phyloP scores from a whole-genome alignment of 2,888 invertebrate genomes.

The Pyrocoelia pectoralis region DNA sequence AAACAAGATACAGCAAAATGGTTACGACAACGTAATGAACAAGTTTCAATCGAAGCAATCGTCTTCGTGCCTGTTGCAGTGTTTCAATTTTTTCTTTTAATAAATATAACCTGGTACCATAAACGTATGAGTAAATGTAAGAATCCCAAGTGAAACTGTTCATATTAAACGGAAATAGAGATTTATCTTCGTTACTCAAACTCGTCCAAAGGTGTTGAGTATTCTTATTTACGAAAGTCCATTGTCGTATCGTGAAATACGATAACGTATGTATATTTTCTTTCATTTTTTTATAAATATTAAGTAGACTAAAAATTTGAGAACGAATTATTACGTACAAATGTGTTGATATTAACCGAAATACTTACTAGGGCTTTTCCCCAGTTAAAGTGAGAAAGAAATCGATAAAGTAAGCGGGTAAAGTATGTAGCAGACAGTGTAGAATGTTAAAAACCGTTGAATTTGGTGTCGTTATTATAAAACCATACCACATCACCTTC shows the following conservation, averaged over 20 bases:
- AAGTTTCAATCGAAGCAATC: conserved; percentile 49
- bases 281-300: conserved; percentile 81
- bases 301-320: conserved; percentile 77
- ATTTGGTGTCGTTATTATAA: conserved; percentile 45
- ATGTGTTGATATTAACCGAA: too few relatives aligned
- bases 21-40: conserved; percentile 45
- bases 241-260: conserved; percentile 79
- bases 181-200: conserved; percentile 59
- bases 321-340: too few relatives aligned
- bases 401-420: conserved; percentile 71
- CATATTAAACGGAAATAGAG: conserved; percentile 77
- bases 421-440: conserved; percentile 65
- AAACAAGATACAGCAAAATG: neutral
- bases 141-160: conserved; percentile 72
- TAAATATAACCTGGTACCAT: conserved; percentile 76
- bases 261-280: conserved; percentile 76
- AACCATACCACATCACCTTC: conserved; percentile 51
- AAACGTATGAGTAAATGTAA: conserved; percentile 72
- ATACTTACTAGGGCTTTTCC: conserved; percentile 61
- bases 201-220: conserved; percentile 65
- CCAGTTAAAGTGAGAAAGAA: conserved; percentile 58
- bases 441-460: conserved; percentile 58
- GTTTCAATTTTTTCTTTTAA: conserved; percentile 79
- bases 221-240: conserved; percentile 63
- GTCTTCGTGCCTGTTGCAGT: conserved; percentile 69